These are phyloP conservation scores for Drosophila melanogaster DNA, from an alignment of 1,140 invertebrate genomes.

Conservation along the genomic window DNA sequence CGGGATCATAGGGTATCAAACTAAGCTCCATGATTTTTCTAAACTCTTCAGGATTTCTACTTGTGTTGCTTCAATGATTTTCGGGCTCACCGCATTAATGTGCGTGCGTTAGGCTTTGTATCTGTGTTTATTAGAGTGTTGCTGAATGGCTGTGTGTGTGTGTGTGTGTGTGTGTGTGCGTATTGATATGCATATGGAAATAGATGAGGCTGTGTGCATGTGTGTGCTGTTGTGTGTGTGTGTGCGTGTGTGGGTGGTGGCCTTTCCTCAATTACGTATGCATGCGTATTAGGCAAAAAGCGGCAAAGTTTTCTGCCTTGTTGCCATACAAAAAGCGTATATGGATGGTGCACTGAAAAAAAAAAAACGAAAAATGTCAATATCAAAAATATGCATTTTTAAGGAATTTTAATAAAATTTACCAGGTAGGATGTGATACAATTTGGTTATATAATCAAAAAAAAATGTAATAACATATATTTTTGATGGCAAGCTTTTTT, in stretches of 20 bases:
- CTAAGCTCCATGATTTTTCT: background rate
- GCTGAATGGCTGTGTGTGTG: slow-evolving; percentile 4
- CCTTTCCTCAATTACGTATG: slow-evolving; percentile 68
- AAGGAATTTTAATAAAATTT: background rate
- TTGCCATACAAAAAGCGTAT: slow-evolving; percentile 15
- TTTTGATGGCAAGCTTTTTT: no score
- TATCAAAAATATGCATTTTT: background rate
- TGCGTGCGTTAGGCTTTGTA: slow-evolving; percentile 46
- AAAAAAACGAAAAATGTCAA: background rate
- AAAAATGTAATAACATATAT: no score
- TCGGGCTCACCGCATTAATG: slow-evolving; percentile 75
- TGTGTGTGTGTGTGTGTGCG: slow-evolving; percentile 9
- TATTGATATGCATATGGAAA: slow-evolving; percentile 60
- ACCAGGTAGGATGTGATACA: background rate
- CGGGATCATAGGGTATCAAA: slow-evolving; percentile 14
- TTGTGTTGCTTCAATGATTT: slow-evolving; percentile 74
- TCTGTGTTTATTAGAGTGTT: slow-evolving; percentile 70
- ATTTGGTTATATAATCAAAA: no score
- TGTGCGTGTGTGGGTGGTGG: slow-evolving; percentile 12
- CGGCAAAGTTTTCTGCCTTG: slow-evolving; percentile 56
- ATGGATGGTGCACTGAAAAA: slow-evolving; percentile 8
- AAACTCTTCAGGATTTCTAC: slow-evolving; percentile 11
- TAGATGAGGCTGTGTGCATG: background rate
- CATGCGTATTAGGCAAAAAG: slow-evolving; percentile 71
- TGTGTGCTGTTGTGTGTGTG: background rate